Conservation (phyloP, 2,797 vertebrate species). For the Tragopan temminckii region DNA sequence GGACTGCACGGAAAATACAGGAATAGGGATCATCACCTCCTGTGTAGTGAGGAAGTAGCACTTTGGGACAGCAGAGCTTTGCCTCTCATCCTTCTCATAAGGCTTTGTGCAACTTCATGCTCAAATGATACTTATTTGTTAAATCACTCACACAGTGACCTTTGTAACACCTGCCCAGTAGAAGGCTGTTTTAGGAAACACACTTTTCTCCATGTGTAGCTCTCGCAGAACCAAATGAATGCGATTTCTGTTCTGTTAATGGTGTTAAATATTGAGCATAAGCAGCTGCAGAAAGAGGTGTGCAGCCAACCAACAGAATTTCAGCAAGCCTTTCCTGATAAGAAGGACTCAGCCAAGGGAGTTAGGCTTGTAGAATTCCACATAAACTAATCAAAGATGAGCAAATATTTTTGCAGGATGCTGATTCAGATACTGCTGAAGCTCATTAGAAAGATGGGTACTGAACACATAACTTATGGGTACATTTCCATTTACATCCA, state of each 20-base stretch:
- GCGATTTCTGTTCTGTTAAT: not conserved
- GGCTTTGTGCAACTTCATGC: conserved; percentile 1
- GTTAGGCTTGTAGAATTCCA: not conserved
- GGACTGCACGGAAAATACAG: not conserved
- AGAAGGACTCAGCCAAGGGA: not conserved
- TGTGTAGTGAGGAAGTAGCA: not conserved
- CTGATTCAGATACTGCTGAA: not conserved
- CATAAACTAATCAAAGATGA: not conserved
- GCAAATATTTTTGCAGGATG: not conserved
- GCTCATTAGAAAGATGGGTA: not conserved
- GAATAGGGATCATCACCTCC: not conserved
- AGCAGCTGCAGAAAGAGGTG: not conserved
- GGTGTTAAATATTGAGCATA: not conserved
- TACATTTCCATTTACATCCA: not conserved
- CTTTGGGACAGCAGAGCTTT: not conserved
- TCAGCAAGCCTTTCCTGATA: not conserved
- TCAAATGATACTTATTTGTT: not conserved
- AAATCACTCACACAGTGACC: not conserved
- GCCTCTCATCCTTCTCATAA: not conserved
- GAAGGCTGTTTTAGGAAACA: not conserved
- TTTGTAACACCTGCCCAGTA: not conserved
- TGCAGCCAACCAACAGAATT: not conserved
- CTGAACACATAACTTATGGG: not conserved
- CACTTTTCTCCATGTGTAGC: not conserved
- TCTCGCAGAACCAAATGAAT: not conserved